These are phyloP conservation scores for Erythrolamprus reginae DNA, from an alignment of 2,113 vertebrate genomes.

Conservation along the genomic window DNA sequence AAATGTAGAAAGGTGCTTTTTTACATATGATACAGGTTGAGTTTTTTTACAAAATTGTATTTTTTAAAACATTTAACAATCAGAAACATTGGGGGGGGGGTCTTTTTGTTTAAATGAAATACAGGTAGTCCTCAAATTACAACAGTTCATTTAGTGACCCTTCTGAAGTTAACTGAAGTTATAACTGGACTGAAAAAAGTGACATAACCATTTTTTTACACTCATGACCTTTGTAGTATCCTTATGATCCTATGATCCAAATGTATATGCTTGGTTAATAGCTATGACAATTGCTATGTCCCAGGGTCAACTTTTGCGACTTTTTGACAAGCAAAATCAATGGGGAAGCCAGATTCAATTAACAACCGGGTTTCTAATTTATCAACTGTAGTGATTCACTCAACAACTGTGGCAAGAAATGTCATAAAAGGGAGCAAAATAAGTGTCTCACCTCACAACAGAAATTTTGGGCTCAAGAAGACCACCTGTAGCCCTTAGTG, in stretches of 20 bases:
- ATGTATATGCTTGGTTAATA: neutral
- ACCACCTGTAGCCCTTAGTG: neutral
- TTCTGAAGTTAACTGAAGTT: too few relatives aligned
- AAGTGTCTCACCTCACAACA: too few relatives aligned
- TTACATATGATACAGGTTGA: neutral
- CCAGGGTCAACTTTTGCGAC: too few relatives aligned
- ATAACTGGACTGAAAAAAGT: neutral
- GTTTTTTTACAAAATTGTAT: neutral
- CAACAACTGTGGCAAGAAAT: too few relatives aligned
- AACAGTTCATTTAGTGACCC: neutral
- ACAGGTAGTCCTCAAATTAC: neutral
- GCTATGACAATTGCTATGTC: neutral
- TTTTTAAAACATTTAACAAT: neutral
- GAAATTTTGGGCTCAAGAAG: neutral
- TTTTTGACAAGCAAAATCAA: neutral
- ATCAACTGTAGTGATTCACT: too few relatives aligned
- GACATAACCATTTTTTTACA: neutral
- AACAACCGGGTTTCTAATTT: too few relatives aligned
- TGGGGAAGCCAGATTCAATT: neutral
- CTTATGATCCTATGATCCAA: neutral
- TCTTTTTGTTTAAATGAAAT: neutral
- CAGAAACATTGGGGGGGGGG: neutral
- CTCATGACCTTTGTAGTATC: neutral
- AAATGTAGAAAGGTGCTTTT: neutral
- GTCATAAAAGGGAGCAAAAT: too few relatives aligned